A percentile compares a stretch with the other conserved stretches of the same genome.
Conservation (phyloP, 2,888 invertebrate species). For the Polia nebulosa region DNA sequence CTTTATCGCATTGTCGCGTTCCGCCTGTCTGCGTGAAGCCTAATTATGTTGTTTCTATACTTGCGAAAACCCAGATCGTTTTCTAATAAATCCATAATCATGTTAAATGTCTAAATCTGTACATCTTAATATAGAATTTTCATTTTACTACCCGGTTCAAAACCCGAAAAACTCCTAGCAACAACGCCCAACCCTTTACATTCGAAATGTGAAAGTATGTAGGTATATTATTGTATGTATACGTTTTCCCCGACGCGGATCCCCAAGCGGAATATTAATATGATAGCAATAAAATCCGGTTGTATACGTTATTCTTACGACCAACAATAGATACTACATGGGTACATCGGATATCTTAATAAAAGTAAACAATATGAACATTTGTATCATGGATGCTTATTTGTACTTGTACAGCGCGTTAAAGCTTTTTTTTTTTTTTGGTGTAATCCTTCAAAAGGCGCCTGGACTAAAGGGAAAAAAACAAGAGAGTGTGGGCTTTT, state of each 20-base stretch:
- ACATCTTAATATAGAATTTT: too few species aligned
- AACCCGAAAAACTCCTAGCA: conserved; percentile 9
- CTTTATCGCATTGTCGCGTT: too few species aligned
- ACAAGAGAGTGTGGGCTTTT: too few species aligned
- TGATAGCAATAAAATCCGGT: conserved; percentile 37
- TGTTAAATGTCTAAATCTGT: too few species aligned
- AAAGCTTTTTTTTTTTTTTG: too few species aligned
- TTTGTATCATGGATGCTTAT: background rate
- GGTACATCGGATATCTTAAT: background rate
- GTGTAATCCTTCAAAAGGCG: too few species aligned
- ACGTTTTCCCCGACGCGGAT: background rate
- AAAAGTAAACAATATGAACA: background rate
- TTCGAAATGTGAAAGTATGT: background rate
- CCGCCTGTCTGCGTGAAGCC: too few species aligned
- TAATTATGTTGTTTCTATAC: too few species aligned
- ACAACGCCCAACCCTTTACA: conserved; percentile 1
- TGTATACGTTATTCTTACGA: conserved; percentile 22
- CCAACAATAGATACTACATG: conserved; percentile 11
- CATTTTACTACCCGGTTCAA: background rate
- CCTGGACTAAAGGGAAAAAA: too few species aligned
- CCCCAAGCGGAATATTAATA: conserved; percentile 36
- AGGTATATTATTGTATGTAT: background rate
- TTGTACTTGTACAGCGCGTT: background rate
- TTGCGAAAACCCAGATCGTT: too few species aligned
- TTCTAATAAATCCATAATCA: too few species aligned